Evolutionary conservation across 2,113 vertebrate species (phyloP), one percentile per base, ranked within the genome.

Genomic region (Lepus europaeus): DNA sequence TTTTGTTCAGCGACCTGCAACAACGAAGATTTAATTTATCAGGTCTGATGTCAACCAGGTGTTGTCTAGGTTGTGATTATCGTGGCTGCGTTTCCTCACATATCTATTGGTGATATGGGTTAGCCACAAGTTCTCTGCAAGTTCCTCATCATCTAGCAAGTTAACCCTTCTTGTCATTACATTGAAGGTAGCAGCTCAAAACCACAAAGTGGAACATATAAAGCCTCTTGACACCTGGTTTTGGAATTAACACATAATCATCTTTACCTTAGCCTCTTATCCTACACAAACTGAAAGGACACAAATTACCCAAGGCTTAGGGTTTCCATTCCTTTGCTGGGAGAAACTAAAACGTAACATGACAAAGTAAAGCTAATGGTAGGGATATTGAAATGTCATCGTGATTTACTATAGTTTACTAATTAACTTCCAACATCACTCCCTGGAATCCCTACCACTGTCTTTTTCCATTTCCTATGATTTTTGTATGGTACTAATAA

Each of bases 111-210:
- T 16, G 17, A 36, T 29, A 23, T 23, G 20, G 13, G 1, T 20
- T 76, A 22, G 0, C 72, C 27, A 77, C 59, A n/a, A 23, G 36
- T n/a, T 0, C 4, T 79, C 2, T 73, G 5, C 0, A 0, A 1
- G 3, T 86, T 25, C 25, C 10, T 83, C 70, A 70, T 39, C 6
- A 36, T 76, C 59, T 25, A 78, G 19, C 9, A 29, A 19, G 0
- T 3, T 8, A 66, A 2, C 29, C 33, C 33, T 39, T 17, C 33
- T 3, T 45, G 22, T 11, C 20, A 20, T 12, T 51, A 19, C 0
- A 1, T 13, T 36, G 63, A 16, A 61, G 33, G 0, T 59, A 22
- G 36, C 45, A 14, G 22, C 8, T 61, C 66, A 73, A 31, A 27
- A 72, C 10, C 0, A 29, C 10, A 70, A 11, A 91, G 1, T 11